A percentile compares a stretch with the other conserved stretches of the same genome.
Evolutionary conservation across 1,140 invertebrate genomes (phyloP).

Genomic region (Notospermus geniculatus): DNA sequence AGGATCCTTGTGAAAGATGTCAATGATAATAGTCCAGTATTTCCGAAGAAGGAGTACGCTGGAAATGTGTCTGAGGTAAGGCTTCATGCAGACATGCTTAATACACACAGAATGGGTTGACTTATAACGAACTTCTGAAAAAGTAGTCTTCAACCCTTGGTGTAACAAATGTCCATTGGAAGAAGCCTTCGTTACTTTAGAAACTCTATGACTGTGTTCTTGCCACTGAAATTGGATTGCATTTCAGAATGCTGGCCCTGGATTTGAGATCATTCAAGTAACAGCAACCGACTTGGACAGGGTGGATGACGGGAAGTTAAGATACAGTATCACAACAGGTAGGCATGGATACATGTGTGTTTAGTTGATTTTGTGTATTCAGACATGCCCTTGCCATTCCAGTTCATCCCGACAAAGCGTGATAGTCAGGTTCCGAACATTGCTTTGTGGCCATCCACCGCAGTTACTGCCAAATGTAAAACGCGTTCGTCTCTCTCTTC

Average conservation of each 20-base stretch:
- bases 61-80: neutral
- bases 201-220: no score
- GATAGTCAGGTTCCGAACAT: no score
- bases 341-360: neutral
- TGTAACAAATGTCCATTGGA: no score
- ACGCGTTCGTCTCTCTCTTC: neutral
- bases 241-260: constrained; percentile 7
- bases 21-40: neutral
- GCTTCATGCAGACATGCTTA: no score
- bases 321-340: neutral
- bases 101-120: no score
- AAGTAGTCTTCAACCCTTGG: no score
- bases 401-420: no score
- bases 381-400: no score
- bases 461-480: neutral
- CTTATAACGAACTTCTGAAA: no score
- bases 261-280: constrained; percentile 5
- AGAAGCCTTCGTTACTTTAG: no score
- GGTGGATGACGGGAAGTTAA: neutral
- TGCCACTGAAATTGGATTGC: neutral
- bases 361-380: no score
- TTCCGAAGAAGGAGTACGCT: neutral
- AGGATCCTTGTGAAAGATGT: constrained; percentile 4
- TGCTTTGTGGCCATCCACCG: no score
- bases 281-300: neutral